Percentiles rank a stretch among this genome's conserved stretches.
Evolutionary conservation across 2,797 vertebrate genomes (phyloP).

Genomic region (Microchirus variegatus): DNA sequence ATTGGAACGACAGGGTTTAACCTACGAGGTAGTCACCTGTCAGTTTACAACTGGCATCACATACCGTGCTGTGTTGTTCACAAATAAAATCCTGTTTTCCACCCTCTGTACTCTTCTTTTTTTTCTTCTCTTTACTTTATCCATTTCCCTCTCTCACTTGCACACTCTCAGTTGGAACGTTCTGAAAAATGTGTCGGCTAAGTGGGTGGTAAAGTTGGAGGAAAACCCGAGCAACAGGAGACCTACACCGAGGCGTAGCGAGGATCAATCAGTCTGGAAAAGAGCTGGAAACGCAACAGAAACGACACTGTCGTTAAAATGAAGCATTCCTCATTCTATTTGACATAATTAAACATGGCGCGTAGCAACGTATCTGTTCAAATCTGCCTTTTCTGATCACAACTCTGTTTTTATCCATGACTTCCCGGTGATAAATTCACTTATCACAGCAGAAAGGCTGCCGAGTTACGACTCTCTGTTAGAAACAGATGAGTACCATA

Average conservation of each 20-base stretch:
- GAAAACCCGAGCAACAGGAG: slow-evolving; percentile 17
- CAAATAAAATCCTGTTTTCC: slow-evolving; percentile 22
- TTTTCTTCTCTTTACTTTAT: not conserved
- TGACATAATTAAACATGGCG: not conserved
- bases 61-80: slow-evolving; percentile 45
- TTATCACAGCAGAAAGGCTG: slow-evolving; percentile 59
- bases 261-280: slow-evolving; percentile 22
- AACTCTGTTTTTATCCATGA: slow-evolving; percentile 38
- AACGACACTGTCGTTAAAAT: no score
- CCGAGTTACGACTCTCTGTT: slow-evolving; percentile 36
- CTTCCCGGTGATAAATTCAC: slow-evolving; percentile 39
- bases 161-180: slow-evolving; percentile 25
- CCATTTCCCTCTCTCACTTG: not conserved
- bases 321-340: not conserved
- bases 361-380: not conserved
- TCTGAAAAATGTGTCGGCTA: slow-evolving; percentile 33
- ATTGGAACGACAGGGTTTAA: slow-evolving; percentile 54
- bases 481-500: slow-evolving; percentile 27
- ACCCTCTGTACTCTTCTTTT: not conserved
- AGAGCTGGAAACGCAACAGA: slow-evolving; percentile 13
- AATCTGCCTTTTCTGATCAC: slow-evolving; percentile 16
- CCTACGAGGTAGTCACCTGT: slow-evolving; percentile 63
- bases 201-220: slow-evolving; percentile 39
- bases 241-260: not conserved
- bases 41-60: slow-evolving; percentile 55